Percentiles rank a stretch among this genome's conserved stretches.
Evolutionary conservation across 1,140 invertebrate genomes (phyloP).

Genomic region (Anagrus nilaparvatae): DNA sequence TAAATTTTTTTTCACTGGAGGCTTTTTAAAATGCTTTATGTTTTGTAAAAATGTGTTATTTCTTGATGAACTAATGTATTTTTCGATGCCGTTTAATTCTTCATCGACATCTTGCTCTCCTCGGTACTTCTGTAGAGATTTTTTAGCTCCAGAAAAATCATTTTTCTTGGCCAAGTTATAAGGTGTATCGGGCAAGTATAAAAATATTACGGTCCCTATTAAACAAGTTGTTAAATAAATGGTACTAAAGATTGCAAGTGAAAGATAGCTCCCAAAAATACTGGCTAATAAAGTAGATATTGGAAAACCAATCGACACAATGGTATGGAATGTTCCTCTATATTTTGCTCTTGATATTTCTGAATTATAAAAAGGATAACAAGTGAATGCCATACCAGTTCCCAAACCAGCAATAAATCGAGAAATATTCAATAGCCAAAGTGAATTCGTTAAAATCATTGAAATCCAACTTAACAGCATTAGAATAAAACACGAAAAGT

Average conservation of each 20-base stretch:
- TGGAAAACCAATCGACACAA: constrained; percentile 42
- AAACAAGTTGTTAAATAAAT: constrained; percentile 59
- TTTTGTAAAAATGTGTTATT: too few species aligned
- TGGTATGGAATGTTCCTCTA: constrained; percentile 53
- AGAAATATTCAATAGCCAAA: constrained; percentile 43
- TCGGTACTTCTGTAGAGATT: too few species aligned
- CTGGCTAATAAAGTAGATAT: constrained; percentile 60
- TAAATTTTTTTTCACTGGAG: too few species aligned
- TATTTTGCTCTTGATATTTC: constrained; percentile 55
- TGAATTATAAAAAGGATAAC: constrained; percentile 56
- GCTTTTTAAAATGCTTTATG: too few species aligned
- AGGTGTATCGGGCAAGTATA: constrained; percentile 66
- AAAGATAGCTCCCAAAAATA: constrained; percentile 50
- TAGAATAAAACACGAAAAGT: constrained; percentile 49
- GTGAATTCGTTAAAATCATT: constrained; percentile 30
- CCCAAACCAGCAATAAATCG: constrained; percentile 51
- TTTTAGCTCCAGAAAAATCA: constrained; percentile 49
- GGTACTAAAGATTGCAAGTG: constrained; percentile 46
- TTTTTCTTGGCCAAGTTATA: constrained; percentile 54
- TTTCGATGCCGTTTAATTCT: too few species aligned
- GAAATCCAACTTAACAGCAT: constrained; percentile 53
- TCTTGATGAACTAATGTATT: too few species aligned
- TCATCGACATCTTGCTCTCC: too few species aligned
- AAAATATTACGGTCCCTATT: constrained; percentile 54
- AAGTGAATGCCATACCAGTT: constrained; percentile 55